phyloP scores from a whole-genome alignment of 2,113 vertebrate genomes.

The Macquaria ambigua region DNA sequence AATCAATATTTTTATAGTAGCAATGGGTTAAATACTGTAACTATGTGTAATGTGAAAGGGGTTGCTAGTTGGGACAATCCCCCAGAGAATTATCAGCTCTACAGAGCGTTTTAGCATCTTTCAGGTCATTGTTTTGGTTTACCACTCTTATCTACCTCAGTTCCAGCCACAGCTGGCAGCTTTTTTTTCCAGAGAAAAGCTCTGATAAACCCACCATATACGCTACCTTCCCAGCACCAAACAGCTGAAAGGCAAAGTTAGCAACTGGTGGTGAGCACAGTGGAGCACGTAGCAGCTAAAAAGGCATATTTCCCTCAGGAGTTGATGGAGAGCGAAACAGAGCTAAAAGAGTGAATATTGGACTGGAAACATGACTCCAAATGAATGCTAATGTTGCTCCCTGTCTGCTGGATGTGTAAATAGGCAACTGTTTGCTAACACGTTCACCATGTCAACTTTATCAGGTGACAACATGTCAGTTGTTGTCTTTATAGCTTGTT shows the following conservation, averaged over 20 bases:
- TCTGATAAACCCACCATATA: too few relatives aligned
- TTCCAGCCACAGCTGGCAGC: too few relatives aligned
- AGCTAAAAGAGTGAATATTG: background rate
- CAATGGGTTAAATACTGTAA: background rate
- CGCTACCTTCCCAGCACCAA: too few relatives aligned
- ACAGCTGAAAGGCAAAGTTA: background rate
- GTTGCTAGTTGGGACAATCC: background rate
- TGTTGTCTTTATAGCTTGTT: constrained; percentile 2
- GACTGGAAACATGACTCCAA: background rate
- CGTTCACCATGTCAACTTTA: background rate
- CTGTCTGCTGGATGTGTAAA: background rate
- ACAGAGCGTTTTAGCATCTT: background rate
- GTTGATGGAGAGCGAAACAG: background rate
- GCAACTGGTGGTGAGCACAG: background rate
- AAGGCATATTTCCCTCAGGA: background rate
- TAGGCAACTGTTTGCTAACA: background rate
- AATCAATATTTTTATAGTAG: background rate
- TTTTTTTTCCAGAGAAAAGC: too few relatives aligned
- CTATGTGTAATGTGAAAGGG: background rate
- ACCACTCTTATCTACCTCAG: too few relatives aligned
- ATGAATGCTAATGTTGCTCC: background rate
- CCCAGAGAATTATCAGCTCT: background rate
- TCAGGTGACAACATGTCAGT: background rate
- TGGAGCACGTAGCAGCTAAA: background rate
- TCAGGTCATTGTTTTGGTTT: background rate